A percentile compares a stretch with the other conserved stretches of the same genome.
These are phyloP conservation scores for Daktulosphaira vitifoliae DNA, from an alignment of 1,140 invertebrate species.

Conservation along the genomic window DNA sequence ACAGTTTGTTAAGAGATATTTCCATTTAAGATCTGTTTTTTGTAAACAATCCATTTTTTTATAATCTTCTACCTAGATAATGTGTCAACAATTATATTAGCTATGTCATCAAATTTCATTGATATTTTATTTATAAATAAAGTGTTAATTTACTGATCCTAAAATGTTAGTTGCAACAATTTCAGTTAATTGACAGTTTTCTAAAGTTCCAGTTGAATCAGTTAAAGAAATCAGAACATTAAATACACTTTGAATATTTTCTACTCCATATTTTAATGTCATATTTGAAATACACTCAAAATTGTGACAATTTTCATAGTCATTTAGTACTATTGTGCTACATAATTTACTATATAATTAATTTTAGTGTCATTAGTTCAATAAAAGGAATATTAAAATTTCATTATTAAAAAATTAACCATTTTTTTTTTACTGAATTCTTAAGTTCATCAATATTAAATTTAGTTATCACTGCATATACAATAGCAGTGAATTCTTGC, in stretches of 20 bases:
- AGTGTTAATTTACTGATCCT: slow-evolving; percentile 23
- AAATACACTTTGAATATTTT: slow-evolving; percentile 42
- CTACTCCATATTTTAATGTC: background rate
- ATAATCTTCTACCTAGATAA: slow-evolving; percentile 43
- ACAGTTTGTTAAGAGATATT: slow-evolving; percentile 47
- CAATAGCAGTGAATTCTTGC: slow-evolving; percentile 44
- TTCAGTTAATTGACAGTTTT: slow-evolving; percentile 45
- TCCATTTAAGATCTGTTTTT: slow-evolving; percentile 48
- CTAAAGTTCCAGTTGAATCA: slow-evolving; percentile 51
- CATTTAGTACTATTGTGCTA: background rate
- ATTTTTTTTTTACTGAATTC: slow-evolving; percentile 34
- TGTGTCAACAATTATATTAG: background rate
- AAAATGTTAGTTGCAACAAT: slow-evolving; percentile 45
- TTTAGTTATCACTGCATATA: slow-evolving; percentile 44
- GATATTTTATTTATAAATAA: background rate
- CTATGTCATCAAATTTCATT: background rate
- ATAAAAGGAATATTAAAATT: background rate
- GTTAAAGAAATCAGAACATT: slow-evolving; percentile 47
- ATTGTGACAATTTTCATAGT: background rate
- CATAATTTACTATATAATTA: slow-evolving; percentile 1
- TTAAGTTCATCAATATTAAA: slow-evolving; percentile 44
- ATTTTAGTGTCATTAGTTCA: background rate
- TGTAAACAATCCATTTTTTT: slow-evolving; percentile 41
- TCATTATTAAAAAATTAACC: slow-evolving; percentile 19
- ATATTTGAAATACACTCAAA: background rate